phyloP scores from a whole-genome alignment of 2,113 vertebrate species.

The Ochotona curzoniae region DNA sequence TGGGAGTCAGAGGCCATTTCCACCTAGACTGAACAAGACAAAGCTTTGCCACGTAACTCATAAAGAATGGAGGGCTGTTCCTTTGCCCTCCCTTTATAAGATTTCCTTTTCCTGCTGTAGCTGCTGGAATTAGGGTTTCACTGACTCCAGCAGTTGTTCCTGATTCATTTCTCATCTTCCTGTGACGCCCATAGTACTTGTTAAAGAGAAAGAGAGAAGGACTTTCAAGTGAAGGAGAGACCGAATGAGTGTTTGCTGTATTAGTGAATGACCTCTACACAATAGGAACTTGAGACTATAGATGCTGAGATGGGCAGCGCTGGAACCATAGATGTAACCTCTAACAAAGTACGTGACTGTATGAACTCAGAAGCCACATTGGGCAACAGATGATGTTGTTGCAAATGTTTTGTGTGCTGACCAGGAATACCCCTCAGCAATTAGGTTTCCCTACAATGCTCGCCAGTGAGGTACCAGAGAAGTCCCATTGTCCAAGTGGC shows the following conservation, averaged over 20 bases:
- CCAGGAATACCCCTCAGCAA: neutral
- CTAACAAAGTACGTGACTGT: constrained; percentile 5
- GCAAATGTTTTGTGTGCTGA: constrained; percentile 6
- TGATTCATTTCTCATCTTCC: constrained; percentile 48
- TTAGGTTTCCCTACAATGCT: neutral
- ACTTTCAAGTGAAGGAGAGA: neutral
- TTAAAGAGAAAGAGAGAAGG: neutral
- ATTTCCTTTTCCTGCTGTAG: constrained; percentile 76
- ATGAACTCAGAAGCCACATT: neutral
- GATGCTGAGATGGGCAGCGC: neutral
- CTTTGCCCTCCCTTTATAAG: constrained; percentile 66
- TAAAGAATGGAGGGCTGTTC: constrained; percentile 40
- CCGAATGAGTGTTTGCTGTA: neutral
- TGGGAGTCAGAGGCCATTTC: constrained; percentile 67
- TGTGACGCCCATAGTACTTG: neutral
- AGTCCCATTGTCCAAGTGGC: neutral
- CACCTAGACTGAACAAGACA: constrained; percentile 62
- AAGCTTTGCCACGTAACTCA: constrained; percentile 53
- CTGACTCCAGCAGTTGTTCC: neutral
- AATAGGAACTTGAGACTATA: neutral
- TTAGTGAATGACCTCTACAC: neutral
- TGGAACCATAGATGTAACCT: neutral
- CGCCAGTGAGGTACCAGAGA: neutral
- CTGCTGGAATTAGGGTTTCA: constrained; percentile 41
- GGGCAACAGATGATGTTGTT: neutral